Evolutionary conservation across 2,888 invertebrate genomes (phyloP).

Genomic region (Nomada lathburiana): DNA sequence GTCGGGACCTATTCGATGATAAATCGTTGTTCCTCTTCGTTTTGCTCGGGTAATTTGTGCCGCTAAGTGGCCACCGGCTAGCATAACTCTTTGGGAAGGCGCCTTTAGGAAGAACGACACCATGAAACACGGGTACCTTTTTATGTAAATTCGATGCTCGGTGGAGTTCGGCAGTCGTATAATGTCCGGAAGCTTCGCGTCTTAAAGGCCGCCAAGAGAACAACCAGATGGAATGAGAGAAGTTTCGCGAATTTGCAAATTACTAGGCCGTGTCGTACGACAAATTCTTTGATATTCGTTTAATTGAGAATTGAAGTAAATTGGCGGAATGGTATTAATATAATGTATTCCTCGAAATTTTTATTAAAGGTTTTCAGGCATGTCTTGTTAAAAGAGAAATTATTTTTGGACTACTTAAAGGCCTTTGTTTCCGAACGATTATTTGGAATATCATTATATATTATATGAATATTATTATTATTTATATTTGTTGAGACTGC

Average conservation of each 20-base stretch:
- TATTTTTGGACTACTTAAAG: too few species aligned
- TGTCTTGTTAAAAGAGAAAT: too few species aligned
- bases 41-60: constrained; percentile 78
- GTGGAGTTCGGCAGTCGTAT: constrained; percentile 54
- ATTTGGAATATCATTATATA: too few species aligned
- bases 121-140: constrained; percentile 67
- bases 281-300: neutral
- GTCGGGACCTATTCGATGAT: constrained; percentile 53
- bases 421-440: too few species aligned
- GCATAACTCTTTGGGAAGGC: constrained; percentile 66
- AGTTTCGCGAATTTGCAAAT: neutral
- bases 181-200: constrained; percentile 50
- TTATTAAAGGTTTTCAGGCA: neutral
- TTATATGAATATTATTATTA: too few species aligned
- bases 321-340: neutral
- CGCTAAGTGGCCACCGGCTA: constrained; percentile 75
- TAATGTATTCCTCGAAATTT: neutral
- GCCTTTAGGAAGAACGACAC: constrained; percentile 65
- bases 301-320: neutral
- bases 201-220: constrained; percentile 8
- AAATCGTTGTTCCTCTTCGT: constrained; percentile 66
- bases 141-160: constrained; percentile 64
- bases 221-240: neutral
- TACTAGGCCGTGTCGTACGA: neutral
- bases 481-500: too few species aligned